Evolutionary conservation across 2,888 invertebrate genomes (phyloP), one percentile per base, ranked within the genome.

Genomic region (Hirtodrosophila trivittata): DNA sequence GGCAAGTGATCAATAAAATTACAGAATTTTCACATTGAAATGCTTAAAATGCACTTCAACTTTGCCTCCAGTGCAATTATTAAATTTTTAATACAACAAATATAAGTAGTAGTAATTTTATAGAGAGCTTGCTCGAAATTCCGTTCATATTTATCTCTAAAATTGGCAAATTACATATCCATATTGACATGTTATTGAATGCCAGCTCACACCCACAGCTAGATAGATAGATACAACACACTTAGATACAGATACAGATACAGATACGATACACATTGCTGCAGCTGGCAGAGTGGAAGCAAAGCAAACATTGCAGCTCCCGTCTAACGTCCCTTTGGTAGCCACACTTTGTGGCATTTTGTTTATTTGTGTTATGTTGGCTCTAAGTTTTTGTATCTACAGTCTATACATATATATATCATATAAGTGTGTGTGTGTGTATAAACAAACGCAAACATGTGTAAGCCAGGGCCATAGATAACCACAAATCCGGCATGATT

Each of bases 401-500:
- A 66, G 58, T 49, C 66, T 55, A 60, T 18, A 59, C 25, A 26
- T 8, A 46, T 14, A 46, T 16, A 37, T 9, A 55, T 21, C 13
- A 56, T 30, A 46, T 21, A 5, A 16, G 38, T 21, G 18, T 37
- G 13, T 10, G 47, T 25, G n/a, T n/a, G n/a, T n/a, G n/a, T n/a
- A n/a, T n/a, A n/a, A 18, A 46, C 28, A 46, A 37, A 54, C 43
- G 39, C 60, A 60, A 70, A 72, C 47, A 75, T 43, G 55, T 75
- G 72, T 66, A 75, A 67, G 57, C 68, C 62, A 25, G 26, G 43
- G 55, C 59, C 42, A 60, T 67, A 65, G 75, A 63, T 77, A 77
- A 62, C 78, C 75, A 77, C 76, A 77, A 77, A 77, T 77, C 76
- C 76, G 72, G 75, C 64, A 66, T 75, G 78, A 77, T 77, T 77